Evolutionary conservation across 1,140 invertebrate genomes (phyloP), one percentile per base, ranked within the genome.

Genomic region (Drosophila kohkoa): DNA sequence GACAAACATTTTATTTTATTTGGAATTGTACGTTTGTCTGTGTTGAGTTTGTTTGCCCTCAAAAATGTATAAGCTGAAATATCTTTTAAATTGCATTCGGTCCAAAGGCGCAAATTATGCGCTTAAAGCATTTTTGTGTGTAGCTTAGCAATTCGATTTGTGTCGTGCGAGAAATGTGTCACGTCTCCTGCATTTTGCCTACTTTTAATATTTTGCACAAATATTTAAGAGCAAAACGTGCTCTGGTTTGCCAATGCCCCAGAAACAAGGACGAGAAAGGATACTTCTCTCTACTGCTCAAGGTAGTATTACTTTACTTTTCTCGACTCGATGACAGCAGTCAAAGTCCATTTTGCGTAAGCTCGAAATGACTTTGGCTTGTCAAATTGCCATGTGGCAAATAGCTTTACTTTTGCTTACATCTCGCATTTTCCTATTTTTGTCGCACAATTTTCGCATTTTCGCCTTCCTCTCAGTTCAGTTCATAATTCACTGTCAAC

Each of bases 401-500:
- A 62, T 59, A 35, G 55, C 46, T 60, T 73, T 58, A 58, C 52
- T 69, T 45, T 70, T 69, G 59, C 59, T 63, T 63, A 63, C 46
- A 54, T 72, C 67, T 63, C 62, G 45, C 71, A 68, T 67, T 79
- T 66, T 30, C 59, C 41, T 6, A 43, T 66, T 65, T 28, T 54
- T 4, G 20, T 25, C 20, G 20, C 43, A 8, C 30, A 41, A 46
- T 38, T 51, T 62, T 58, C 43, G 11, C 28, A 55, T 41, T 41
- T 41, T 20, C 8, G 15, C 35, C 35, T 25, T 10, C 49, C 52
- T 49, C 60, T 46, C 43, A 59, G 77, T 88, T 88, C 79, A 88
- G 77, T 88, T 88, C 79, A 88, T 88, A 83, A 83, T 83, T 88
- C 79, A 83, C 81, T 88, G 85, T 89, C 85, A 88, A 85, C 75